phyloP scores from a whole-genome alignment of 2,797 vertebrate genomes.

The Benthosema pterotum region DNA sequence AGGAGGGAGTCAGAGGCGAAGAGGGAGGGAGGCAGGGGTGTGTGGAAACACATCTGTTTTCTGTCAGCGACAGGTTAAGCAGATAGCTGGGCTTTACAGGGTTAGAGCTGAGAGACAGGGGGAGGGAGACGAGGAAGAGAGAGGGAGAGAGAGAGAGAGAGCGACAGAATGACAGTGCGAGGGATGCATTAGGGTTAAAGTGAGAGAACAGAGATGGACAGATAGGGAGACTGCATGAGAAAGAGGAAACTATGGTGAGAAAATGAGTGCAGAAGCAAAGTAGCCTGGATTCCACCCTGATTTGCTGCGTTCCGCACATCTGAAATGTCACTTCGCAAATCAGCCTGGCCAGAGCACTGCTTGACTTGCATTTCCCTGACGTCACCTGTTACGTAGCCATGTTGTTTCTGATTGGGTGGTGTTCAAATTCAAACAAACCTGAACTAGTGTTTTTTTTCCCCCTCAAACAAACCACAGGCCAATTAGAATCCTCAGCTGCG shows the following conservation, averaged over 20 bases:
- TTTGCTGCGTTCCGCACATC: no score
- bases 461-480: no score
- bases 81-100: conserved; percentile 55
- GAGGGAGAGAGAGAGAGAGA: conserved; percentile 23
- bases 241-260: conserved; percentile 19
- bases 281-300: no score
- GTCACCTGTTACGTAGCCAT: no score
- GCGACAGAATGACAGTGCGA: background rate
- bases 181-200: no score
- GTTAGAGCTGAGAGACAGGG: conserved; percentile 5
- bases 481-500: no score
- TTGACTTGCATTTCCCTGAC: no score
- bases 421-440: no score
- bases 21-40: conserved; percentile 33
- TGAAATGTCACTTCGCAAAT: no score
- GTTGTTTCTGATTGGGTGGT: no score
- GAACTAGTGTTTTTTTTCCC: no score
- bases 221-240: conserved; percentile 39
- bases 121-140: conserved; percentile 25
- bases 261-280: conserved; percentile 1
- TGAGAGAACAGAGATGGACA: background rate
- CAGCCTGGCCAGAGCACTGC: no score
- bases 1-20: conserved; percentile 42
- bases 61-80: conserved; percentile 67
- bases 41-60: conserved; percentile 70